Evolutionary conservation across 2,797 vertebrate genomes (phyloP).

Genomic region (Phalloptychus januarius): DNA sequence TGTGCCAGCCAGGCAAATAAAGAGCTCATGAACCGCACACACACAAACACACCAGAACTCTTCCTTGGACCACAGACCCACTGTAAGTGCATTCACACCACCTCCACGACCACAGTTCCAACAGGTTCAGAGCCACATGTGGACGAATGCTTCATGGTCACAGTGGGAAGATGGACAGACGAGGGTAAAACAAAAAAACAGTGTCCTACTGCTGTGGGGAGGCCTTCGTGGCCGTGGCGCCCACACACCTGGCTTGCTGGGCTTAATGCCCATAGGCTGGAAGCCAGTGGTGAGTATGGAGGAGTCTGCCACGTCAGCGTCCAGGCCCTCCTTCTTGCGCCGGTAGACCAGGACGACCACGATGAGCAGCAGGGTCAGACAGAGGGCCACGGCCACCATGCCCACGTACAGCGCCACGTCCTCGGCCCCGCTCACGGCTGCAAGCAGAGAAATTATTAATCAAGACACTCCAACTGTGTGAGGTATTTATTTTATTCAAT

Average conservation of each 20-base stretch:
- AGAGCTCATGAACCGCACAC: constrained; percentile 34
- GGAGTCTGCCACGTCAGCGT: constrained; percentile 94
- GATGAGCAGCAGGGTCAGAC: constrained; percentile 91
- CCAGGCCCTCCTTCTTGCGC: constrained; percentile 93
- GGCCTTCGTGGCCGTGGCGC: constrained; percentile 76
- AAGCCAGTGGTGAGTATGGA: constrained; percentile 98
- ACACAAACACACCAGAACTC: constrained; percentile 29
- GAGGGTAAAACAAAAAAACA: constrained; percentile 75
- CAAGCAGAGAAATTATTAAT: constrained; percentile 20
- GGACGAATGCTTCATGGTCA: constrained; percentile 62
- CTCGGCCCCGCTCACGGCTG: constrained; percentile 87
- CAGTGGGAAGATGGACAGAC: constrained; percentile 56
- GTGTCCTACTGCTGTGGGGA: constrained; percentile 84
- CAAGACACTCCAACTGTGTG: not conserved
- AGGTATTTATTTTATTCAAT: not conserved
- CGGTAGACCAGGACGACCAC: constrained; percentile 93
- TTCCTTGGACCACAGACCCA: constrained; percentile 43
- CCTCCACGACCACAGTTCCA: constrained; percentile 49
- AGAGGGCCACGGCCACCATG: constrained; percentile 92
- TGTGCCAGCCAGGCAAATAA: constrained; percentile 68
- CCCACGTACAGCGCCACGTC: constrained; percentile 96
- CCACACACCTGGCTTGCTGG: constrained; percentile 95
- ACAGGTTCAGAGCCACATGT: constrained; percentile 52
- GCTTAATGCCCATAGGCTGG: constrained; percentile 98
- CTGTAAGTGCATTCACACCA: constrained; percentile 51